Evolutionary conservation across 2,888 invertebrate genomes (phyloP), one percentile per base, ranked within the genome.

Genomic region (Lithophane semibrunnea): DNA sequence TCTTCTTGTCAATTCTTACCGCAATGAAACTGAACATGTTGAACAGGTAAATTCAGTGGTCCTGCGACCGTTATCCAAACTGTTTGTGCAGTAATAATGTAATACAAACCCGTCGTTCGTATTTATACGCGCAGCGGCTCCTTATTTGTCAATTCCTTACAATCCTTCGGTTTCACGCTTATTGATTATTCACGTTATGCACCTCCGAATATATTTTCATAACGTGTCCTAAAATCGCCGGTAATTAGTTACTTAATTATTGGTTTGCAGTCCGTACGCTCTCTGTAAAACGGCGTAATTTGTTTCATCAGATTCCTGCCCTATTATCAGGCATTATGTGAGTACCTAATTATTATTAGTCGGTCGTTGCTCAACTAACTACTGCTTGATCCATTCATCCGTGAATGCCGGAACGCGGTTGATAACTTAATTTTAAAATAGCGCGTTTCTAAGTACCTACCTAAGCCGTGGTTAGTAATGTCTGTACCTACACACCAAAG

Each of bases 131-230:
- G 80, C 75, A 70, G 75, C 77, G 77, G 73, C 87, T 86, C 86
- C 88, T 84, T 80, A 88, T 94, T 94, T 93, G 92, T 93, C 91
- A 94, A 95, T 92, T 82, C 90, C 76, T 77, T 80, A 84, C 89
- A 90, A 93, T 94, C 94, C 94, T 94, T 92, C 91, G 87, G 89
- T 92, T 93, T 94, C 93, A 95, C 95, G 95, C 94, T 94, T 87
- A 93, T 94, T 95, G 93, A 88, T 83, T 94, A 95, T 95, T 94
- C 94, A 91, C 89, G 85, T 92, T 92, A 88, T 86, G 82, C 83
- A 88, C 82, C 82, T 84, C 71, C 75, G 85, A 88, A 83, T 89
- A 86, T 82, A 90, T 94, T 94, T 95, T 94, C 94, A 94, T 94
- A 94, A 94, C 91, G 71, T 89, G 91, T 89, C 91, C 91, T 92